Evolutionary conservation across 2,113 vertebrate species (phyloP).

Genomic region (Hypomesus transpacificus): DNA sequence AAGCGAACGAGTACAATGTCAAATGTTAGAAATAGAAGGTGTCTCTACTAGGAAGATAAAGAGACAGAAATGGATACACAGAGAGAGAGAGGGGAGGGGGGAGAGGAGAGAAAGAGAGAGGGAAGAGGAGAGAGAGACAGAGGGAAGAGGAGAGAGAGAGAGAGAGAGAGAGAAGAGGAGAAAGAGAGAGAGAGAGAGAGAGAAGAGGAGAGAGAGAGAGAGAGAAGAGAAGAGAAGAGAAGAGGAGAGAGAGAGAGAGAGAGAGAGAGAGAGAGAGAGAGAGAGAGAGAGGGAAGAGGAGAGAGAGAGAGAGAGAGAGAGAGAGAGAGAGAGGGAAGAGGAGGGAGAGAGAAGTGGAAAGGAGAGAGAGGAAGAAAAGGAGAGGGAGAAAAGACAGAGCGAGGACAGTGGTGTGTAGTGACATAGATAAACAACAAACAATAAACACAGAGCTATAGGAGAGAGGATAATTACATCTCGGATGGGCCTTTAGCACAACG

Average conservation of each 20-base stretch:
- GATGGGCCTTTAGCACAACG: not conserved
- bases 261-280: not conserved
- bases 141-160: not conserved
- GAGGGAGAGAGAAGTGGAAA: no score
- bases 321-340: constrained; percentile 8
- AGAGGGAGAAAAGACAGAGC: not conserved
- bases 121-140: no score
- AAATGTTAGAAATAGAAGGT: no score
- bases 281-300: constrained; percentile 9
- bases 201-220: not conserved
- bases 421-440: not conserved
- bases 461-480: not conserved
- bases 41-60: no score
- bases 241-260: no score
- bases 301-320: constrained; percentile 5
- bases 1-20: no score
- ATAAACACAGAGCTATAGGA: not conserved
- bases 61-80: not conserved
- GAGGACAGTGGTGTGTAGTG: no score
- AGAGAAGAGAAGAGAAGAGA: not conserved
- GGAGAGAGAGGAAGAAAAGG: no score
- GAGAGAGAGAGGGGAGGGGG: not conserved
- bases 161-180: not conserved
- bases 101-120: not conserved
- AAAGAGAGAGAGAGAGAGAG: no score